Conservation (phyloP, 2,888 invertebrate species). For the Corythucha ciliata region DNA sequence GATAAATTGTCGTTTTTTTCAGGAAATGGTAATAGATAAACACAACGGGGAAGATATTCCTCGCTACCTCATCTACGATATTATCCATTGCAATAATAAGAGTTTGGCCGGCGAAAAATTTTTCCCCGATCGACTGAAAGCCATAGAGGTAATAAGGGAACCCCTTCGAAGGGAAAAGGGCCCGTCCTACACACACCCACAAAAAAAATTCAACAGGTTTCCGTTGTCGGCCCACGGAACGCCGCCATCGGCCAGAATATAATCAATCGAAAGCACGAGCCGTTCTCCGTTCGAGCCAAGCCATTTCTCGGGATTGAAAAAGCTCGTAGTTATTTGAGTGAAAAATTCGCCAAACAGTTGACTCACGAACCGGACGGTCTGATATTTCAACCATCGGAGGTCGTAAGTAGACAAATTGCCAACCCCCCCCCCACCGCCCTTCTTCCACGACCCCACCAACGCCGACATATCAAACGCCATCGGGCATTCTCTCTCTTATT, state of each 20-base stretch:
- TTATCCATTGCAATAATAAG: constrained; percentile 69
- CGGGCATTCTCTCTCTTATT: too few species aligned
- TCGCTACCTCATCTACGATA: constrained; percentile 89
- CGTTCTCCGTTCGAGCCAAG: constrained; percentile 84
- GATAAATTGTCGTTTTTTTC: constrained; percentile 36
- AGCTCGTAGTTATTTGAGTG: constrained; percentile 60
- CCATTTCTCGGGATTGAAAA: constrained; percentile 80
- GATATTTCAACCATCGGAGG: constrained; percentile 88
- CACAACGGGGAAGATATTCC: constrained; percentile 65
- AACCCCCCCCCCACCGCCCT: too few species aligned
- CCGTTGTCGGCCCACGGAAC: constrained; percentile 46
- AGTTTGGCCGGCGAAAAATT: constrained; percentile 71
- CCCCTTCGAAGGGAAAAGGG: background rate
- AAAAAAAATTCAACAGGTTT: constrained; percentile 34
- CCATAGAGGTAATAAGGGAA: constrained; percentile 55
- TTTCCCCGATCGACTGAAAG: constrained; percentile 60
- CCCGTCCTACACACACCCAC: background rate
- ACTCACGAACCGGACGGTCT: constrained; percentile 95
- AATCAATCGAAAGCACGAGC: constrained; percentile 67
- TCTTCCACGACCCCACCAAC: too few species aligned
- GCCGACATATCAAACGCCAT: too few species aligned
- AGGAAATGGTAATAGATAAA: constrained; percentile 96
- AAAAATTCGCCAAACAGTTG: constrained; percentile 75
- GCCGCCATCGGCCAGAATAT: constrained; percentile 66
- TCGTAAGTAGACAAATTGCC: constrained; percentile 46